Conservation (phyloP, 2,888 invertebrate genomes). For the Gisinianus flammeolus region DNA sequence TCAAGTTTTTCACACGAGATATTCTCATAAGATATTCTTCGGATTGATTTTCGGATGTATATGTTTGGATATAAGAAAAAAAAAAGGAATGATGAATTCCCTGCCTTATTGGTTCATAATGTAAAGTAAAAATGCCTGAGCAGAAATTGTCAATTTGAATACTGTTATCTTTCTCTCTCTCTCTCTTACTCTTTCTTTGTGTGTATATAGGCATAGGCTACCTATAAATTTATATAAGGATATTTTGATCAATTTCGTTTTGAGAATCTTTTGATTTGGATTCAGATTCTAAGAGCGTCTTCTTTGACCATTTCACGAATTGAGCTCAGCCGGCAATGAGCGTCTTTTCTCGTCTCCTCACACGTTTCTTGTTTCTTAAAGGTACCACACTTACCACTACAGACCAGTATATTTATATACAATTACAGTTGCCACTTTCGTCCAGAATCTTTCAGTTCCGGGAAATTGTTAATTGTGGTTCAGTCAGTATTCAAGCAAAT, state of each 20-base stretch:
- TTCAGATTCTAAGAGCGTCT: no score
- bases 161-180: neutral
- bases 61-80: no score
- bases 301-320: conserved; percentile 1
- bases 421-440: no score
- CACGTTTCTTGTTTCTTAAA: neutral
- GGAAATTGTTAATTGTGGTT: no score
- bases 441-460: no score
- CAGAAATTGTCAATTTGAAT: neutral
- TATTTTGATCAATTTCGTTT: neutral
- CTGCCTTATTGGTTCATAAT: no score
- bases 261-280: conserved; percentile 16
- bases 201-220: neutral
- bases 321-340: neutral
- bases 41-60: conserved; percentile 6
- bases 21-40: conserved; percentile 1
- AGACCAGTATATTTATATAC: no score
- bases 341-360: neutral
- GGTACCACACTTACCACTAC: no score
- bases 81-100: no score
- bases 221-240: neutral
- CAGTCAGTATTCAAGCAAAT: no score
- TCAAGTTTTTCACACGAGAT: neutral
- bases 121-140: no score
- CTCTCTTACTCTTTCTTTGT: neutral